phyloP scores from a whole-genome alignment of 2,113 vertebrate genomes.

The Callopanchax toddi region DNA sequence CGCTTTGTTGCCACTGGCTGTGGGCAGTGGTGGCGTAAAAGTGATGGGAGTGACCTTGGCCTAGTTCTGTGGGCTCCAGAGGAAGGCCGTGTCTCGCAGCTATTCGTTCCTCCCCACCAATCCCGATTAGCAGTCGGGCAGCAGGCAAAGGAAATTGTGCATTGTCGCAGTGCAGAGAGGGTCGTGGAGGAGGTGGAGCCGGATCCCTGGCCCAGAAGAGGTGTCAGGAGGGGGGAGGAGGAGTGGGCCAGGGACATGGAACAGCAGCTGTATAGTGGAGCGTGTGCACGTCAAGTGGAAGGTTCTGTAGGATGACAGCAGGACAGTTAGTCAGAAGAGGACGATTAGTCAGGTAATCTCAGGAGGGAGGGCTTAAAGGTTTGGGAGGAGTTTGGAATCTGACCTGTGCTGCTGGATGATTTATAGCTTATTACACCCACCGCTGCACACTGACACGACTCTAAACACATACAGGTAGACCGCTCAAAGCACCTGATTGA shows the following conservation, averaged over 20 bases:
- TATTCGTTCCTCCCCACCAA: conserved; percentile 59
- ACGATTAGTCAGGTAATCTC: conserved; percentile 41
- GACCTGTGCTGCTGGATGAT: conserved; percentile 12
- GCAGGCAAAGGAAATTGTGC: conserved; percentile 47
- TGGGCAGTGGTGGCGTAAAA: conserved; percentile 43
- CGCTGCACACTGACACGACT: conserved; percentile 18
- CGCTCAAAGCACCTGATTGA: neutral
- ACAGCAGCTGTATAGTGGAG: conserved; percentile 34
- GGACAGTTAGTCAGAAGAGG: conserved; percentile 52
- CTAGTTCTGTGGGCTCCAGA: conserved; percentile 62
- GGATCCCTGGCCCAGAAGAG: conserved; percentile 45
- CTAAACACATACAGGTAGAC: rapidly evolving
- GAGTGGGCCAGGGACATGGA: conserved; percentile 11
- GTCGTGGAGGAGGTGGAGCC: conserved; percentile 47
- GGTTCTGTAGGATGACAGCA: conserved; percentile 36
- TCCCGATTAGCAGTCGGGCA: conserved; percentile 64
- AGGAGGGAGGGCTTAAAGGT: conserved; percentile 30
- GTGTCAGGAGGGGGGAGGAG: conserved; percentile 24
- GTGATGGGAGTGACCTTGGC: conserved; percentile 73
- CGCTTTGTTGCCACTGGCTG: conserved; percentile 39
- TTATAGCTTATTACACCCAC: neutral
- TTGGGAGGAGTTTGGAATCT: conserved; percentile 33
- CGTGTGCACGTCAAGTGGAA: conserved; percentile 3
- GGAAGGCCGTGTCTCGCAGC: conserved; percentile 58
- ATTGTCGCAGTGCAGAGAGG: conserved; percentile 72